Evolutionary conservation across 2,113 vertebrate genomes (phyloP), one percentile per base, ranked within the genome.

Genomic region (Paracanthobrama guichenoti): DNA sequence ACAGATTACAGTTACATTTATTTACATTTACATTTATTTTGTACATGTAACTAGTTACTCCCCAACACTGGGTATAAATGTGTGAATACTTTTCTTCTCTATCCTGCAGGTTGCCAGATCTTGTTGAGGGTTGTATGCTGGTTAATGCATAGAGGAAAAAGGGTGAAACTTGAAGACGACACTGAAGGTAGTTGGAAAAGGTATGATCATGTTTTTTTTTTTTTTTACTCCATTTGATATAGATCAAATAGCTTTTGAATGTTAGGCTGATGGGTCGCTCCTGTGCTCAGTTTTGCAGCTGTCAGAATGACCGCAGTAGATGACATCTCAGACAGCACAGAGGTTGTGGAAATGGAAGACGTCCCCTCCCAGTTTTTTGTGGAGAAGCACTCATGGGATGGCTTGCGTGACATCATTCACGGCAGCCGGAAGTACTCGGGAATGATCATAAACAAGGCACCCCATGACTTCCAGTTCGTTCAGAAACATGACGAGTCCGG

Each of bases 131-230:
- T 94, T 7, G 91, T 94, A 81, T 90, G 94, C 90, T 93, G 88
- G 96, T 97, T 97, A 90, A 98, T 98, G 97, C 95, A 96, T 96
- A 97, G 94, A 94, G 94, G 95, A 92, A 98, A 98, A 96, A 97
- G 95, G 93, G 92, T 96, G 87, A 97, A 97, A 90, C 95, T 95
- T 94, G 96, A 96, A 94, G 94, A 95, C 90, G 92, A 94, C 90
- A 93, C 93, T 89, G 92, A 95, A 89, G 95, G 93, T 93, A 91
- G 92, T 89, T 94, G 94, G 93, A 93, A 94, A 92, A 97, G 96
- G 97, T 98, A 93, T 13, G 69, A 18, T 1, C 22, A 35, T 13
- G 3, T 57, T 71, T 35, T 53, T 53, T 3, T 18, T 14, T 16
- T 28, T 39, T 14, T 39, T 48, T 44, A 39, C 42, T 0, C 57